Conservation (phyloP, 2,113 vertebrate genomes). For the Pteruthius melanotis region DNA sequence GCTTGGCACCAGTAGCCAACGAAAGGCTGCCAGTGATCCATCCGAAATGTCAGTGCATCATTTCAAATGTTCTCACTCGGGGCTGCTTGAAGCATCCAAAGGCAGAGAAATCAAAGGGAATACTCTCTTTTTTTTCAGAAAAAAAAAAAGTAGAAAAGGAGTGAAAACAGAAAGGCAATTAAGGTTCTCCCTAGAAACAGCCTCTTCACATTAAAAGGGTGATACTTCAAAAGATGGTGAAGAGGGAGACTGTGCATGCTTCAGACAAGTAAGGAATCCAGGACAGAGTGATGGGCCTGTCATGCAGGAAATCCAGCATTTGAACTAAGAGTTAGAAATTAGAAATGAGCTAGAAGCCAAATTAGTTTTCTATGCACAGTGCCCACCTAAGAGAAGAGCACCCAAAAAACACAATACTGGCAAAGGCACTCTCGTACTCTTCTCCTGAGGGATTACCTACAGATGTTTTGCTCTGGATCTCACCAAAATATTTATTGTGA, state of each 20-base stretch:
- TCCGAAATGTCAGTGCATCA: background rate
- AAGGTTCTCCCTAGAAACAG: background rate
- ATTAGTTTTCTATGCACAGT: background rate
- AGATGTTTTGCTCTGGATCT: background rate
- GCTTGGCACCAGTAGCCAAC: background rate
- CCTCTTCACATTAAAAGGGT: background rate
- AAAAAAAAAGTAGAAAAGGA: background rate
- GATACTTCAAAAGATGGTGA: background rate
- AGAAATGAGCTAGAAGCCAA: background rate
- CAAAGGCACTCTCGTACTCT: background rate
- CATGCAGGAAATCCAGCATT: background rate
- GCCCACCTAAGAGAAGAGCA: background rate
- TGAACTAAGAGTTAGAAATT: background rate
- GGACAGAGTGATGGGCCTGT: background rate
- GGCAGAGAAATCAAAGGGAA: conserved; percentile 17
- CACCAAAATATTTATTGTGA: background rate
- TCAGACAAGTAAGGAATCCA: background rate
- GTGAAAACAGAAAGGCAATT: background rate
- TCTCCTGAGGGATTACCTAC: background rate
- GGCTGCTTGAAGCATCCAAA: background rate
- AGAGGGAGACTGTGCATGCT: background rate
- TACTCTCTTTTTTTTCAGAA: background rate
- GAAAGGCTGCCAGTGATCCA: background rate
- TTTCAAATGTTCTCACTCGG: background rate
- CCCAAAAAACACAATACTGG: background rate